Conservation (phyloP, 2,888 invertebrate genomes). For the Linnaemya vulpina region DNA sequence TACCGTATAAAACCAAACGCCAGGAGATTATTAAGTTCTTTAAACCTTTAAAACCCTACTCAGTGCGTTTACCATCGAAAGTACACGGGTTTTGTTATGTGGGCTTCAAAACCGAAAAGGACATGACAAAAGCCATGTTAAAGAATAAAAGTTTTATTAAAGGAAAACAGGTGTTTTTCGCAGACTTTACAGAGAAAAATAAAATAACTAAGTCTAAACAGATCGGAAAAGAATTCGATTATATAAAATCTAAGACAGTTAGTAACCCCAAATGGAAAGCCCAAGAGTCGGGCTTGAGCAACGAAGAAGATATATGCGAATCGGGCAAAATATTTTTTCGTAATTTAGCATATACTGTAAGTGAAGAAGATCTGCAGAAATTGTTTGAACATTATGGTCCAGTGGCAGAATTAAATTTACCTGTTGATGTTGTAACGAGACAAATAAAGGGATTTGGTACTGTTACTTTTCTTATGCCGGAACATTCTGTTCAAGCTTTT, state of each 20-base stretch:
- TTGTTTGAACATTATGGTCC: conserved; percentile 94
- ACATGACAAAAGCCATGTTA: conserved; percentile 89
- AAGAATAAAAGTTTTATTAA: conserved; percentile 94
- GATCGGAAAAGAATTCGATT: conserved; percentile 46
- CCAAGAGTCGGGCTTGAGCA: conserved; percentile 86
- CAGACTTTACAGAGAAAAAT: conserved; percentile 84
- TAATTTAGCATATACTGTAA: conserved; percentile 93
- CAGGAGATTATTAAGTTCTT: conserved; percentile 94
- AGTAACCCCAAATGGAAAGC: conserved; percentile 84
- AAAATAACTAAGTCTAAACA: conserved; percentile 79
- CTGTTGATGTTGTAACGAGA: conserved; percentile 91
- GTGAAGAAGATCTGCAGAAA: conserved; percentile 92
- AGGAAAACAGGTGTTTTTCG: conserved; percentile 86
- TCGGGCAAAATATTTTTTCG: conserved; percentile 96
- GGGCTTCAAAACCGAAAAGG: conserved; percentile 93
- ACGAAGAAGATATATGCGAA: conserved; percentile 92
- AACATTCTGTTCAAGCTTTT: conserved; percentile 96
- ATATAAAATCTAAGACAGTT: conserved; percentile 72
- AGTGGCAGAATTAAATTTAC: conserved; percentile 93
- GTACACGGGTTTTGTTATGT: conserved; percentile 94
- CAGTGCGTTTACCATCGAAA: conserved; percentile 90
- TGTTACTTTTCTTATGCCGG: conserved; percentile 96
- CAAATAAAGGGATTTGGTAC: conserved; percentile 95
- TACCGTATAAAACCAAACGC: conserved; percentile 91
- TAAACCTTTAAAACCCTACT: conserved; percentile 89